phyloP scores from a whole-genome alignment of 2,113 vertebrate species.

The Syrmaticus mikado region DNA sequence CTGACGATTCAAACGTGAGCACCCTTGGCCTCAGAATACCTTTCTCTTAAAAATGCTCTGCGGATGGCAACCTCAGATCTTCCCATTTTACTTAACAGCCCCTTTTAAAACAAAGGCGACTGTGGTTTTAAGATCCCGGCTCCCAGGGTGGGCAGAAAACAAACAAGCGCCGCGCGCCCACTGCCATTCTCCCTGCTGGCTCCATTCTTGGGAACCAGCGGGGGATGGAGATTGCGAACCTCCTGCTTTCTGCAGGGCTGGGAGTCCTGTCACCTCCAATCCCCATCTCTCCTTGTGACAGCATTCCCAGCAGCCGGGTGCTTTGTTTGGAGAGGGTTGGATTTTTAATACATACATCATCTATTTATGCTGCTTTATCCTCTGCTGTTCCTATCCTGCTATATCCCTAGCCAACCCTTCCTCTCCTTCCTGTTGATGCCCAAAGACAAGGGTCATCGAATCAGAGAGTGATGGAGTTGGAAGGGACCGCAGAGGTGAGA shows the following conservation, averaged over 20 bases:
- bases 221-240: conserved; percentile 53
- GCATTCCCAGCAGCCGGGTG: background rate
- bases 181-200: conserved; percentile 53
- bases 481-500: no score
- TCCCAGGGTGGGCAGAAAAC: conserved; percentile 65
- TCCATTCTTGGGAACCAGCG: conserved; percentile 49
- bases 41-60: background rate
- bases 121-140: conserved; percentile 34
- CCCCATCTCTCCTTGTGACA: background rate
- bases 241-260: conserved; percentile 33
- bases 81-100: background rate
- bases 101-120: conserved; percentile 42
- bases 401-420: background rate
- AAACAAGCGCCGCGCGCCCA: background rate
- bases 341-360: background rate
- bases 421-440: background rate
- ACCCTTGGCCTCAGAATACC: conserved; percentile 48
- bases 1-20: background rate
- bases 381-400: background rate
- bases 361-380: background rate
- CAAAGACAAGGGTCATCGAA: background rate
- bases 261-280: conserved; percentile 53
- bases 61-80: background rate
- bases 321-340: background rate
- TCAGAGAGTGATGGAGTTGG: no score